phyloP scores from a whole-genome alignment of 2,113 vertebrate genomes.

The Antechinus flavipes region DNA sequence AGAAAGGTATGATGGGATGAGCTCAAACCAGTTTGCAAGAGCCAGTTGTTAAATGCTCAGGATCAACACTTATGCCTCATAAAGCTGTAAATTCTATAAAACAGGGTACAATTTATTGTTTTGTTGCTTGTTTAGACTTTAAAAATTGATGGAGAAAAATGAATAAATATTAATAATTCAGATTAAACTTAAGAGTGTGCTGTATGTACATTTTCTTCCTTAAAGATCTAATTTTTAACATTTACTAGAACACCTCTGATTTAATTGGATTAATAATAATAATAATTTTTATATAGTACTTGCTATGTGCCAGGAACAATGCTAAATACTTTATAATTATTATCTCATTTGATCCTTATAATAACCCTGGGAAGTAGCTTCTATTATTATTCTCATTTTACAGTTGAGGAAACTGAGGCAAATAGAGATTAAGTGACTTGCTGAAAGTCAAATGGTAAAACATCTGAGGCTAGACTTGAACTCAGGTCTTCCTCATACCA shows the following conservation, averaged over 20 bases:
- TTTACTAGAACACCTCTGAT: background rate
- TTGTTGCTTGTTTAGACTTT: background rate
- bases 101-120: background rate
- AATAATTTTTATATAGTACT: background rate
- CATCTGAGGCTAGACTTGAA: background rate
- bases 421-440: background rate
- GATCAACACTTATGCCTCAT: background rate
- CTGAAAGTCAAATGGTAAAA: background rate
- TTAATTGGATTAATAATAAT: background rate
- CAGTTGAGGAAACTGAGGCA: background rate
- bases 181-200: background rate
- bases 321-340: background rate
- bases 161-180: background rate
- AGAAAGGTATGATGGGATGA: background rate
- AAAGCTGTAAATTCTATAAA: background rate
- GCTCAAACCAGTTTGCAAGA: background rate
- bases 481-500: background rate
- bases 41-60: background rate
- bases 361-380: background rate
- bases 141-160: background rate
- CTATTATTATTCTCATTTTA: background rate
- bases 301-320: too few species aligned
- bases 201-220: constrained; percentile 68
- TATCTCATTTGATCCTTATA: background rate
- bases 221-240: constrained; percentile 18